A percentile compares a stretch with the other conserved stretches of the same genome.
These are phyloP conservation scores for Motacilla alba DNA, from an alignment of 2,113 vertebrate species.

Conservation along the genomic window DNA sequence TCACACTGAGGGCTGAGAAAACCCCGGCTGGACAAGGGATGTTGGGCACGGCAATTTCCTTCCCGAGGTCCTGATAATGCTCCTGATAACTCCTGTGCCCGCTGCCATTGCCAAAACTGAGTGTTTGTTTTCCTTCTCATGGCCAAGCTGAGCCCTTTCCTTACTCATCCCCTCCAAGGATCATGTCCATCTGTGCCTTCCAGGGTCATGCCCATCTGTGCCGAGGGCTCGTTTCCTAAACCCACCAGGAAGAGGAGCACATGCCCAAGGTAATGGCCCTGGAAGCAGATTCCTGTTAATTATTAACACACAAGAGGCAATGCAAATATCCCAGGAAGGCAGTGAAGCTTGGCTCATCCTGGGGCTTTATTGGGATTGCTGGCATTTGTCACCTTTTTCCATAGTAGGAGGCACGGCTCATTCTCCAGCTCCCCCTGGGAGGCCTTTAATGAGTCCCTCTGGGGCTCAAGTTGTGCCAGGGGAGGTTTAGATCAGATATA, in stretches of 20 bases:
- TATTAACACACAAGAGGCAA: not conserved
- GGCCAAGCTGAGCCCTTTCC: not conserved
- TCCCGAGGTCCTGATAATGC: not conserved
- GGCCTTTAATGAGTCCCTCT: not conserved
- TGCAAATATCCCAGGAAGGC: not conserved
- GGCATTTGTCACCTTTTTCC: not conserved
- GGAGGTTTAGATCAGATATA: not conserved
- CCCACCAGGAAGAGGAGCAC: not conserved
- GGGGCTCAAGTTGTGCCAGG: not conserved
- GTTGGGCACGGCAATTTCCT: not conserved
- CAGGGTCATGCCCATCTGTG: not conserved
- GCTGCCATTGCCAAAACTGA: not conserved
- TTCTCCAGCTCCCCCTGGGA: not conserved
- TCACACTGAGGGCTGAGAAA: not conserved
- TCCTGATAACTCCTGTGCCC: not conserved
- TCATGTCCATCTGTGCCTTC: not conserved
- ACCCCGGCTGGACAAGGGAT: not conserved
- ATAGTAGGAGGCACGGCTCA: not conserved
- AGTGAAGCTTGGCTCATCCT: not conserved
- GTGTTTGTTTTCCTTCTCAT: not conserved
- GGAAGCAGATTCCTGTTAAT: not conserved
- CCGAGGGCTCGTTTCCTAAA: not conserved
- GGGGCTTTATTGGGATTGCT: not conserved
- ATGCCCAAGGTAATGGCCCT: not conserved
- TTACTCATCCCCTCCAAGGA: not conserved